These are phyloP conservation scores for Metallyticus violacea DNA, from an alignment of 2,888 invertebrate genomes.

Conservation along the genomic window DNA sequence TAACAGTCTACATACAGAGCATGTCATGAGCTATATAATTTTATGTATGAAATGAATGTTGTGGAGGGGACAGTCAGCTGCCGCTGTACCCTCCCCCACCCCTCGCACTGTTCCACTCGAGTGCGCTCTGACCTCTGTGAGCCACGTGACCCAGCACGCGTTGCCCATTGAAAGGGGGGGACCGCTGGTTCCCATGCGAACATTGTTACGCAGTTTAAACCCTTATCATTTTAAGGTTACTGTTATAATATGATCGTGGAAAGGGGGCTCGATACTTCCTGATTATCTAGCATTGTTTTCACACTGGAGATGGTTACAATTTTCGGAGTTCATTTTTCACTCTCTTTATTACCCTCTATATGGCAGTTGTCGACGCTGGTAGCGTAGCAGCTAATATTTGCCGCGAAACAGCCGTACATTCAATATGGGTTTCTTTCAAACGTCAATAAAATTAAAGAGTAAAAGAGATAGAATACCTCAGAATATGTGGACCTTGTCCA, in stretches of 20 bases:
- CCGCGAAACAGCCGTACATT: too few species aligned
- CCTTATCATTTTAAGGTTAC: conserved; percentile 15
- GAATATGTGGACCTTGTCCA: too few species aligned
- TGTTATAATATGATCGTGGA: neutral
- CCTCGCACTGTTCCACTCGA: conserved; percentile 26
- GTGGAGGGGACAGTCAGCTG: conserved; percentile 1
- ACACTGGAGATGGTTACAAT: neutral
- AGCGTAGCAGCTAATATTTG: too few species aligned
- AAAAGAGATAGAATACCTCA: too few species aligned
- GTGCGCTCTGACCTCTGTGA: conserved; percentile 9
- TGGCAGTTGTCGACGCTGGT: too few species aligned
- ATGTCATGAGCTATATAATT: neutral
- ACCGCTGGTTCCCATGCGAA: conserved; percentile 10
- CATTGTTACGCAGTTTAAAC: conserved; percentile 28
- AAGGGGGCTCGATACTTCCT: neutral
- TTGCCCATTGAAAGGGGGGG: conserved; percentile 13
- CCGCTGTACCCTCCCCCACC: neutral
- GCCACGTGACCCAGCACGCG: conserved; percentile 30
- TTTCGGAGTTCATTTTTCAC: neutral
- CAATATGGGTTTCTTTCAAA: too few species aligned
- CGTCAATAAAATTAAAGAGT: too few species aligned
- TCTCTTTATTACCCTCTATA: neutral
- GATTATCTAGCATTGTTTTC: neutral
- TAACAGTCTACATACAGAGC: neutral
- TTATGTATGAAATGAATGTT: neutral